Percentiles rank a stretch among this genome's conserved stretches.
Evolutionary conservation across 1,140 invertebrate species (phyloP).

Genomic region (Drosophila orena): DNA sequence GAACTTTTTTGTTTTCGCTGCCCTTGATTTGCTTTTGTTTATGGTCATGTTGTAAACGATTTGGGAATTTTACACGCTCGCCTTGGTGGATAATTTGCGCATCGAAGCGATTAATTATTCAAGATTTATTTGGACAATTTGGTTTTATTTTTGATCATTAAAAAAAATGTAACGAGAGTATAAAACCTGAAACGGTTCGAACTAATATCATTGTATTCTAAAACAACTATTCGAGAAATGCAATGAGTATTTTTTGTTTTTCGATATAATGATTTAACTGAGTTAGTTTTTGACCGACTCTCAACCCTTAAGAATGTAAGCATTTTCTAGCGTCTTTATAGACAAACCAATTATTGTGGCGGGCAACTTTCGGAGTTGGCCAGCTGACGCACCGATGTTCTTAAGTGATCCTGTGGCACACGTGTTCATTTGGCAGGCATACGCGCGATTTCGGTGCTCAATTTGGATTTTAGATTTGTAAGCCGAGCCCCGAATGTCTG

Average conservation of each 20-base stretch:
- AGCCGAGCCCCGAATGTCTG: slow-evolving; percentile 55
- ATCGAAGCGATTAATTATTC: slow-evolving; percentile 54
- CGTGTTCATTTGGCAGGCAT: slow-evolving; percentile 64
- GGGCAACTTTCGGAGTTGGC: slow-evolving; percentile 19
- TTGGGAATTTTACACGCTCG: slow-evolving; percentile 53
- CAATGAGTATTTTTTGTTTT: neutral
- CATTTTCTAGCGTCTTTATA: slow-evolving; percentile 37
- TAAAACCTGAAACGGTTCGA: neutral
- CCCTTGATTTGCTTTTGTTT: slow-evolving; percentile 32
- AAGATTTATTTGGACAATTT: slow-evolving; percentile 12
- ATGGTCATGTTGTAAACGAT: slow-evolving; percentile 38
- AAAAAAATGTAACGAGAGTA: neutral
- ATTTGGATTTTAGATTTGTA: slow-evolving; percentile 81
- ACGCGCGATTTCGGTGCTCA: slow-evolving; percentile 66
- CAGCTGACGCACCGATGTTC: slow-evolving; percentile 59
- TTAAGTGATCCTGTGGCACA: slow-evolving; percentile 44
- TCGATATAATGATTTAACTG: neutral
- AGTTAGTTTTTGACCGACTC: neutral
- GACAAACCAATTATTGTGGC: slow-evolving; percentile 26
- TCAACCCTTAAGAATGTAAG: neutral
- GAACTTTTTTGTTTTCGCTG: slow-evolving; percentile 44
- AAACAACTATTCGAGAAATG: no score
- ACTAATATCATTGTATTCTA: no score
- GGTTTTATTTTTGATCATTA: neutral
- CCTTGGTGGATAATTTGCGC: slow-evolving; percentile 52